Conservation (phyloP, 92 coral and sea anemone species). For the Palythoa grandiflora region DNA sequence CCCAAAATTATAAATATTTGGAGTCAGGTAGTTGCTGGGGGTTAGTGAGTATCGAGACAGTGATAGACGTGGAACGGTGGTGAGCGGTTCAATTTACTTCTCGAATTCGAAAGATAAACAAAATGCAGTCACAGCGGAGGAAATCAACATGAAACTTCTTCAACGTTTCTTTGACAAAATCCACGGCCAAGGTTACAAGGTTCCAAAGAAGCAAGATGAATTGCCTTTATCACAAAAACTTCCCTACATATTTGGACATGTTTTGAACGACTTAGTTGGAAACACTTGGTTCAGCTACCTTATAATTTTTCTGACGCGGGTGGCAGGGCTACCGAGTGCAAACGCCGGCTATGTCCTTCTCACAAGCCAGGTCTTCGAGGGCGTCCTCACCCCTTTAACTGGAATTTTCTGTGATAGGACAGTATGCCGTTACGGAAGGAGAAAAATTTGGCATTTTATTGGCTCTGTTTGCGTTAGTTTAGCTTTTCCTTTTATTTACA, state of each 20-base stretch:
- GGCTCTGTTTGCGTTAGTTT: conserved; percentile 72
- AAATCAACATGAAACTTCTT: neutral
- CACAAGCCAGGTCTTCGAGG: conserved; percentile 73
- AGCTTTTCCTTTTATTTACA: conserved; percentile 72
- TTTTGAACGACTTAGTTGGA: conserved; percentile 78
- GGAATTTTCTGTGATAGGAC: conserved; percentile 78
- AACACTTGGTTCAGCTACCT: conserved; percentile 84
- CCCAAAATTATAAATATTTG: neutral
- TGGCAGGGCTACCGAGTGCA: conserved; percentile 67
- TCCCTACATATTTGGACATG: conserved; percentile 71
- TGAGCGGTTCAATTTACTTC: too few relatives aligned
- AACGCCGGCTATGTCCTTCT: conserved; percentile 74
- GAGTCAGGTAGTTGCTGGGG: too few relatives aligned
- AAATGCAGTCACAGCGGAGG: neutral
- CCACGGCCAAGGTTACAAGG: neutral
- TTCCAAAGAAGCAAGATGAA: neutral
- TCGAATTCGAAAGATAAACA: too few relatives aligned
- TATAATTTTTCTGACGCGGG: conserved; percentile 70
- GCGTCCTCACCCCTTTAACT: conserved; percentile 64
- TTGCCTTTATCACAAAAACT: conserved; percentile 57
- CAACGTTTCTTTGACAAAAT: neutral
- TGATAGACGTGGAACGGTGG: too few relatives aligned
- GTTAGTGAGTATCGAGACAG: too few relatives aligned
- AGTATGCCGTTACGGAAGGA: conserved; percentile 73
- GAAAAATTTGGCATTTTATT: conserved; percentile 75